Percentiles rank a stretch among this genome's conserved stretches.
phyloP scores from a whole-genome alignment of 2,113 vertebrate genomes.

The Ictidomys tridecemlineatus region DNA sequence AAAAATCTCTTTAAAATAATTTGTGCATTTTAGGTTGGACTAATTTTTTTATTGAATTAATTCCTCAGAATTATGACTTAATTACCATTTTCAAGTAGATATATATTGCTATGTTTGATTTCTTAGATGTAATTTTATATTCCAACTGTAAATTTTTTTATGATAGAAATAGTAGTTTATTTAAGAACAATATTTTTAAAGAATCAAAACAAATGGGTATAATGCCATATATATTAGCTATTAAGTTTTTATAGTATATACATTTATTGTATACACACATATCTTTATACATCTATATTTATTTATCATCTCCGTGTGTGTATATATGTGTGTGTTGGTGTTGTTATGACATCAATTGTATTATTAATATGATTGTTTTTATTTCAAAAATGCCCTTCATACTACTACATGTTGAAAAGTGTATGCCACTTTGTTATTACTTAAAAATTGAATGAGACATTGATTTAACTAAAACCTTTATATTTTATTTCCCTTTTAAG shows the following conservation, averaged over 20 bases:
- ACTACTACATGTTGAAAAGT: not conserved
- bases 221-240: not conserved
- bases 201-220: not conserved
- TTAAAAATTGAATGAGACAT: not conserved
- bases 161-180: not conserved
- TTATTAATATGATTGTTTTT: not conserved
- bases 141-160: slow-evolving; percentile 23
- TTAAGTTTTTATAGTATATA: not conserved
- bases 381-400: not conserved
- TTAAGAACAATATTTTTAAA: not conserved
- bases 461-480: not conserved
- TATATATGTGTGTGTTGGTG: not conserved
- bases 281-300: not conserved
- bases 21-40: not conserved
- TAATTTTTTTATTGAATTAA: slow-evolving; percentile 41
- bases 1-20: slow-evolving; percentile 12
- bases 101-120: not conserved
- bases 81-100: not conserved
- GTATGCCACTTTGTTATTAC: not conserved
- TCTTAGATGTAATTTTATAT: not conserved
- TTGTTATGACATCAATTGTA: not conserved
- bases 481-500: not conserved
- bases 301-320: not conserved
- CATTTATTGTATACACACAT: not conserved
- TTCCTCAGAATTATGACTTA: not conserved